Conservation (phyloP, 2,888 invertebrate genomes). For the Eilema depressum region DNA sequence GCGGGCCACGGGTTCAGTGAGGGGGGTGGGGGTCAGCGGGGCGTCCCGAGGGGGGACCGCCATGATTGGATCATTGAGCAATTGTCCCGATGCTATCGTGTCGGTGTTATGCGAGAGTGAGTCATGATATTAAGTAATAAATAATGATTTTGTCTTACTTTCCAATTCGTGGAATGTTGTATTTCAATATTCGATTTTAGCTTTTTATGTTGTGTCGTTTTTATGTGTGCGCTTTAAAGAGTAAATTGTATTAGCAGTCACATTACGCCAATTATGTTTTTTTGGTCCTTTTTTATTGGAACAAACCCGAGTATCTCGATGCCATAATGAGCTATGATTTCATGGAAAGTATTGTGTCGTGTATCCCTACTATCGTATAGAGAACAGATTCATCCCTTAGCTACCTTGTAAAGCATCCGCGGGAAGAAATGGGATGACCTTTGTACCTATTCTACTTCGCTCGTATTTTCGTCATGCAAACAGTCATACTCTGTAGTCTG, state of each 20-base stretch:
- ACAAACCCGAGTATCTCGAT: no score
- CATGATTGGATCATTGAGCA: constrained; percentile 80
- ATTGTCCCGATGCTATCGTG: constrained; percentile 65
- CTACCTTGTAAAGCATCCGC: neutral
- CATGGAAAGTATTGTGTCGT: neutral
- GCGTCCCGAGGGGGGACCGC: constrained; percentile 45
- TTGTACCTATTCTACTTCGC: neutral
- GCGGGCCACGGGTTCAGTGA: constrained; percentile 34
- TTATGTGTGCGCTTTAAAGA: no score
- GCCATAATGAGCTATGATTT: neutral
- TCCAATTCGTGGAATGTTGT: neutral
- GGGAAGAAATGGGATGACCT: neutral
- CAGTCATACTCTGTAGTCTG: no score
- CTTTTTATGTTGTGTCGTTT: no score
- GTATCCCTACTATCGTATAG: neutral
- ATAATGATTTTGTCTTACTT: neutral
- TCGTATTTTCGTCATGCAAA: no score
- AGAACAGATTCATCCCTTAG: neutral
- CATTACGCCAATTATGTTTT: no score
- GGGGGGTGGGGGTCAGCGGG: constrained; percentile 25
- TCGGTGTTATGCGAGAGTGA: constrained; percentile 60
- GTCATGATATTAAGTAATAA: constrained; percentile 16
- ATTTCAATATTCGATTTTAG: no score
- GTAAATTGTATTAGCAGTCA: no score
- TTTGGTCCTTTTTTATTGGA: no score